A percentile compares a stretch with the other conserved stretches of the same genome.
These are phyloP conservation scores for Mareca strepera DNA, from an alignment of 2,797 vertebrate species.

Conservation along the genomic window DNA sequence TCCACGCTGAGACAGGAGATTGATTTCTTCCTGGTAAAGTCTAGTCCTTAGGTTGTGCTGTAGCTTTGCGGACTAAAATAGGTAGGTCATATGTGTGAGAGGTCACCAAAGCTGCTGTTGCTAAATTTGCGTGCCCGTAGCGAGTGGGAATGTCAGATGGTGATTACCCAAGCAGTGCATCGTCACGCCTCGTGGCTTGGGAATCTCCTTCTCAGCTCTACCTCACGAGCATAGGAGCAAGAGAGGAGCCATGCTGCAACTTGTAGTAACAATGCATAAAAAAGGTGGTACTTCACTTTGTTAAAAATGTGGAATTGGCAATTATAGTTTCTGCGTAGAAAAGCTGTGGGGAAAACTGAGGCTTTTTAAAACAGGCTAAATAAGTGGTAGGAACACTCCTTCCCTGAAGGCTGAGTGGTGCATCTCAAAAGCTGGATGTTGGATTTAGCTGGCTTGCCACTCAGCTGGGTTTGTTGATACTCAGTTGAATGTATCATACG, in stretches of 20 bases:
- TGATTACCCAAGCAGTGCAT: background rate
- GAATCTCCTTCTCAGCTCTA: background rate
- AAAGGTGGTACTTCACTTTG: background rate
- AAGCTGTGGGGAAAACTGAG: background rate
- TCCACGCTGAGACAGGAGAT: background rate
- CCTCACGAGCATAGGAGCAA: background rate
- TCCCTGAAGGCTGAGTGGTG: background rate
- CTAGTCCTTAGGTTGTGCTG: background rate
- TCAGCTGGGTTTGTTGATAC: background rate
- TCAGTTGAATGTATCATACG: background rate
- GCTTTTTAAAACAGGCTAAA: background rate
- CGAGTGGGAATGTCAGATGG: background rate
- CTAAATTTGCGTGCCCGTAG: background rate
- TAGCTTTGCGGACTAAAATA: background rate
- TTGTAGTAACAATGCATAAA: background rate
- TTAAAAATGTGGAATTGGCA: background rate
- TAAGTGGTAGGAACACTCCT: background rate
- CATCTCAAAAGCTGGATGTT: background rate
- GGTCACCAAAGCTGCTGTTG: constrained; percentile 6
- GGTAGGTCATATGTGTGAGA: background rate
- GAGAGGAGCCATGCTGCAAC: background rate
- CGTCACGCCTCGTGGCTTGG: background rate
- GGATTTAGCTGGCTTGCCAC: background rate
- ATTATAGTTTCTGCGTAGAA: background rate
- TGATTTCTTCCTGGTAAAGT: background rate